These are phyloP conservation scores for Melanostoma mellinum DNA, from an alignment of 2,888 invertebrate genomes.

Conservation along the genomic window DNA sequence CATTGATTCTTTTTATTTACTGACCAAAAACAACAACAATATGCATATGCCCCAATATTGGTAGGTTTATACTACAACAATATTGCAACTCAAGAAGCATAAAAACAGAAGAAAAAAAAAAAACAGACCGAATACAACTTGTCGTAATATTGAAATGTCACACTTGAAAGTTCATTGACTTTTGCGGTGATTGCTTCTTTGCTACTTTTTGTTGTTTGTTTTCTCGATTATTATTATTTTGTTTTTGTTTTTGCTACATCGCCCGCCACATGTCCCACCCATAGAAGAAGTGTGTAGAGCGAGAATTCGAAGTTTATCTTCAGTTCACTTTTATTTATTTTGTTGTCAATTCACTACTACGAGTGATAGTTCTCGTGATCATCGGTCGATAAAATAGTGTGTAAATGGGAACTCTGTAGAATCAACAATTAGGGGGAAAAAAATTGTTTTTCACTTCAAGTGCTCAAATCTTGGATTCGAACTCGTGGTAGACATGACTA, in stretches of 20 bases:
- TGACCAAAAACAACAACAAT: neutral
- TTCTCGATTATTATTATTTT: neutral
- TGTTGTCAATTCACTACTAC: too few species aligned
- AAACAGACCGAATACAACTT: slow-evolving; percentile 36
- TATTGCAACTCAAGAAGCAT: slow-evolving; percentile 27
- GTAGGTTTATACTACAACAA: slow-evolving; percentile 37
- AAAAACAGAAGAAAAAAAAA: slow-evolving; percentile 24
- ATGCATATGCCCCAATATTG: neutral
- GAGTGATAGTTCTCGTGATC: too few species aligned
- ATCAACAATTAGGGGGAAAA: too few species aligned
- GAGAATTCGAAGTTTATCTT: too few species aligned
- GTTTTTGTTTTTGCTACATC: slow-evolving; percentile 17
- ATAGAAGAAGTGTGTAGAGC: slow-evolving; percentile 2
- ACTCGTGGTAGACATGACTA: too few species aligned
- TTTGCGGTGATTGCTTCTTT: slow-evolving; percentile 55
- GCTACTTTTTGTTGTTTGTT: slow-evolving; percentile 12
- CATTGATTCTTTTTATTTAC: slow-evolving; percentile 10
- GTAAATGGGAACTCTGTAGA: too few species aligned
- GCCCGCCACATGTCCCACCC: too few species aligned
- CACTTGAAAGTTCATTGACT: slow-evolving; percentile 66
- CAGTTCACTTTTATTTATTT: too few species aligned
- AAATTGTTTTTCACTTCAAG: too few species aligned
- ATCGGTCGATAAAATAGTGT: too few species aligned
- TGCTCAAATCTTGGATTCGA: too few species aligned
- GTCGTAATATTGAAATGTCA: slow-evolving; percentile 56